Evolutionary conservation across 2,888 invertebrate genomes (phyloP).

Genomic region (Incurvaria masculella): DNA sequence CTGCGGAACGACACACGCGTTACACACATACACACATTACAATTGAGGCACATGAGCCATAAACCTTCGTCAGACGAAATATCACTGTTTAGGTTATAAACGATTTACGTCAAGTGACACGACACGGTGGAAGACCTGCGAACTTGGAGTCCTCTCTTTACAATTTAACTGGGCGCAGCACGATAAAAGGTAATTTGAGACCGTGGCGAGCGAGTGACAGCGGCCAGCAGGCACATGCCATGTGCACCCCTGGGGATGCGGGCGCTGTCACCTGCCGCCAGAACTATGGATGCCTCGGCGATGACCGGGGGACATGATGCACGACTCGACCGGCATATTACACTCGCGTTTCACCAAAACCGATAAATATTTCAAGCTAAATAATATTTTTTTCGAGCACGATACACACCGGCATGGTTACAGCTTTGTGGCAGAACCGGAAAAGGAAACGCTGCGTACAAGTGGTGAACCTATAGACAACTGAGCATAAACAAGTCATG

Average conservation of each 20-base stretch:
- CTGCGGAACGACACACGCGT: constrained; percentile 28
- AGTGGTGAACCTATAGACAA: neutral
- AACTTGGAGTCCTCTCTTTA: too few relatives aligned
- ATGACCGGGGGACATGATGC: neutral
- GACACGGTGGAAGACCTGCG: neutral
- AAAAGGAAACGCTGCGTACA: constrained; percentile 38
- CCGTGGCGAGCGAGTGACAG: neutral
- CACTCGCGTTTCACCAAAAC: too few relatives aligned
- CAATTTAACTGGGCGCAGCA: too few relatives aligned
- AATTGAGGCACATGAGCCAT: too few relatives aligned
- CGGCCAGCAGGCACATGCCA: neutral
- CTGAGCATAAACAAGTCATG: neutral
- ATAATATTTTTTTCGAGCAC: constrained; percentile 21
- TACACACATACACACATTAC: neutral
- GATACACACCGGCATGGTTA: constrained; percentile 57
- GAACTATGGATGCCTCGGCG: neutral
- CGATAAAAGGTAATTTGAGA: too few relatives aligned
- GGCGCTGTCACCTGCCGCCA: neutral
- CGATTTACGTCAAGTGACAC: neutral
- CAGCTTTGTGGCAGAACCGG: constrained; percentile 57
- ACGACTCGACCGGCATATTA: too few relatives aligned
- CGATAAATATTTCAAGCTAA: constrained; percentile 19
- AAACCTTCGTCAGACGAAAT: too few relatives aligned
- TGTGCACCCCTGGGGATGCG: neutral
- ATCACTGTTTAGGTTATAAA: neutral